A percentile compares a stretch with the other conserved stretches of the same genome.
These are phyloP conservation scores for Rhincodon typus DNA, from an alignment of 2,797 vertebrate species.

Conservation along the genomic window DNA sequence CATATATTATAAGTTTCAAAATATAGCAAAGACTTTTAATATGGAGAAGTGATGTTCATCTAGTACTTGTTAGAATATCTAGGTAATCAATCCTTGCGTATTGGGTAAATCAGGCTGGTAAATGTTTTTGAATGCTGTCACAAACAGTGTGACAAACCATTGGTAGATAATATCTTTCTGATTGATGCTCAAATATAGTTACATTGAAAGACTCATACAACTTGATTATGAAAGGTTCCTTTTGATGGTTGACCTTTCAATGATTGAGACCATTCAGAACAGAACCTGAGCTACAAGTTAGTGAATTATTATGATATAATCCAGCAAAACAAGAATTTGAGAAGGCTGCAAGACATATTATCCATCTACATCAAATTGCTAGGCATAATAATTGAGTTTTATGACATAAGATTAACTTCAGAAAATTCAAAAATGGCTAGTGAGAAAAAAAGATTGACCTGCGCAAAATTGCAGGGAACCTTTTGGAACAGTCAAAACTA, in stretches of 20 bases:
- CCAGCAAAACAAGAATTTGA: not conserved
- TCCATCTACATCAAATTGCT: not conserved
- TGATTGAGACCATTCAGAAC: not conserved
- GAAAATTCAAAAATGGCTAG: not conserved
- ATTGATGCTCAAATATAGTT: not conserved
- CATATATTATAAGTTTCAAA: not conserved
- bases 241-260: not conserved
- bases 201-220: not conserved
- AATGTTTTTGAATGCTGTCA: not conserved
- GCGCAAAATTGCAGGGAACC: not conserved
- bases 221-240: not conserved
- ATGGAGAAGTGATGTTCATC: not conserved
- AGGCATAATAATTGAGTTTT: not conserved
- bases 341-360: not conserved
- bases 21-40: not conserved
- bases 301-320: not conserved
- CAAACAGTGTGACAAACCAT: not conserved
- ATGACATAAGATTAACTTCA: not conserved
- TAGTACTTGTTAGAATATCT: not conserved
- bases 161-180: not conserved
- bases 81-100: not conserved
- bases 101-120: not conserved
- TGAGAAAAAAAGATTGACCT: not conserved
- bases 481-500: too few species aligned
- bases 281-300: not conserved